Percentiles rank a stretch among this genome's conserved stretches.
These are phyloP conservation scores for Strigops habroptila DNA, from an alignment of 2,113 vertebrate species.

Conservation along the genomic window DNA sequence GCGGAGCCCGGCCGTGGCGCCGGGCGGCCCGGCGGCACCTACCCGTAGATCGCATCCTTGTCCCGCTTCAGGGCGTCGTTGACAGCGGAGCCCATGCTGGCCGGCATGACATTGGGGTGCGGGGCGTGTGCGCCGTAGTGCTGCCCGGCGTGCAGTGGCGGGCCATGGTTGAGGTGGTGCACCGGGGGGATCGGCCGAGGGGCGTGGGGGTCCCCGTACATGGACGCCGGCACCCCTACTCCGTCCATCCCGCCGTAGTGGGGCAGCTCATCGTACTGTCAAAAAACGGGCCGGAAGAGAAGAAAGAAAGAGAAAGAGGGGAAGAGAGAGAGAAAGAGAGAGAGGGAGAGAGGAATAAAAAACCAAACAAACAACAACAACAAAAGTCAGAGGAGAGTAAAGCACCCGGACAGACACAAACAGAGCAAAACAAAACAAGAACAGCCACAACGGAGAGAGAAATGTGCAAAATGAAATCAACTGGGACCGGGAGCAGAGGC, in stretches of 20 bases:
- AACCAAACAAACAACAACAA: conserved; percentile 68
- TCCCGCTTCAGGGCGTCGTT: conserved; percentile 99
- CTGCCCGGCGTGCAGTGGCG: conserved; percentile 96
- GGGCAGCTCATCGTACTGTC: conserved; percentile 99
- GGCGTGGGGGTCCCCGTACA: conserved; percentile 98
- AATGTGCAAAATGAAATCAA: conserved; percentile 54
- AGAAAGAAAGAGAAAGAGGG: not conserved
- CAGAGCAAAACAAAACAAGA: conserved; percentile 62
- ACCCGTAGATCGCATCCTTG: conserved; percentile 99
- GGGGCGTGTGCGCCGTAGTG: conserved; percentile 98
- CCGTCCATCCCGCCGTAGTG: conserved; percentile 99
- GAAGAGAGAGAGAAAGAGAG: not conserved
- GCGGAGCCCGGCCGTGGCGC: not conserved
- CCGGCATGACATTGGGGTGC: conserved; percentile 98
- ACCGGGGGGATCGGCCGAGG: conserved; percentile 97
- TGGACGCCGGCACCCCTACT: conserved; percentile 94
- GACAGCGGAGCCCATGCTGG: conserved; percentile 99
- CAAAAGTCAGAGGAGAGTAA: conserved; percentile 73
- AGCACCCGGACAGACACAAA: conserved; percentile 67
- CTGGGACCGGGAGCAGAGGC: conserved; percentile 37
- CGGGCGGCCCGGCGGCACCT: conserved; percentile 63
- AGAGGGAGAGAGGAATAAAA: not conserved
- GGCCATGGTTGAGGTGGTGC: conserved; percentile 99
- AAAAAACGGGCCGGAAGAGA: conserved; percentile 64
- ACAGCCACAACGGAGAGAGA: conserved; percentile 47